These are phyloP conservation scores for Meteorus cinctellus DNA, from an alignment of 2,888 invertebrate species.

Conservation along the genomic window DNA sequence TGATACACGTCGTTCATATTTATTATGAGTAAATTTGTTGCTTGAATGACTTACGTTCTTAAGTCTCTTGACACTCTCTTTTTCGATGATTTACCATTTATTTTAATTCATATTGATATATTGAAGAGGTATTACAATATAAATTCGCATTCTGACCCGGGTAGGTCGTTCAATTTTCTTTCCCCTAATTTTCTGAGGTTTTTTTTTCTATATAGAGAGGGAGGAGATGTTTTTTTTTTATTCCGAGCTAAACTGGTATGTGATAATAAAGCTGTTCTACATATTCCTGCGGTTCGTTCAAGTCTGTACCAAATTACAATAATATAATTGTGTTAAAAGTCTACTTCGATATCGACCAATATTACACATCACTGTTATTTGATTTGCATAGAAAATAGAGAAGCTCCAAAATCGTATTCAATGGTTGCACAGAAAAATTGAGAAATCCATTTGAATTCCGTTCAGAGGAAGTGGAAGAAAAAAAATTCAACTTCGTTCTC, in stretches of 20 bases:
- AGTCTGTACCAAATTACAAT: too few relatives aligned
- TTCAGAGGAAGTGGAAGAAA: background rate
- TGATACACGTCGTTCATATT: slow-evolving; percentile 29
- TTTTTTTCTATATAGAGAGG: too few relatives aligned
- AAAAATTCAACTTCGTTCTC: background rate
- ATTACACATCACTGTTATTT: background rate
- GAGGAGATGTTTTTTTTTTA: too few relatives aligned
- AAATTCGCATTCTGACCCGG: background rate
- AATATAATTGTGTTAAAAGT: background rate
- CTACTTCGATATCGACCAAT: too few relatives aligned
- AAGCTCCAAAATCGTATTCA: background rate
- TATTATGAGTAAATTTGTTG: slow-evolving; percentile 26
- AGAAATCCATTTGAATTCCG: background rate
- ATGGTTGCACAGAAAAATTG: background rate
- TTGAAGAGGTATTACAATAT: background rate
- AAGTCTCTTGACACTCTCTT: background rate
- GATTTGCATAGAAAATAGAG: background rate
- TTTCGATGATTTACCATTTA: slow-evolving; percentile 13
- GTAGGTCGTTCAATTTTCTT: background rate
- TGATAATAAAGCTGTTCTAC: too few relatives aligned
- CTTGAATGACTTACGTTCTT: slow-evolving; percentile 6
- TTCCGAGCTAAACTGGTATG: too few relatives aligned
- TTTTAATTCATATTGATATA: background rate
- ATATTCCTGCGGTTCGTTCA: too few relatives aligned
- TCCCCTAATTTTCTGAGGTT: background rate